Evolutionary conservation across 2,797 vertebrate species (phyloP), one percentile per base, ranked within the genome.

Genomic region (Malurus splendens): DNA sequence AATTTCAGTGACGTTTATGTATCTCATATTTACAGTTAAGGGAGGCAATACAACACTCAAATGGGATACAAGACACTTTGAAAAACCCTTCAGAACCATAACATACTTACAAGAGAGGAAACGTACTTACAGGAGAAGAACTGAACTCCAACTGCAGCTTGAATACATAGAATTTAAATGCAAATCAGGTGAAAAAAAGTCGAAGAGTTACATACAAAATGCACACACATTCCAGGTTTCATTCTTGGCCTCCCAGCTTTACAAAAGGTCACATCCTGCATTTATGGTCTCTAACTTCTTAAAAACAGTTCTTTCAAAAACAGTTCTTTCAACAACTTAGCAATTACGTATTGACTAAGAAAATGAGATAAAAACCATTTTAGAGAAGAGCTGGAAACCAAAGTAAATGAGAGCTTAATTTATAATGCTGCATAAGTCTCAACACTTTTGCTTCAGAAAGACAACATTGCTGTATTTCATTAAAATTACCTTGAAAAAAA

Each of bases 401-500:
- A 75, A 70, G 7, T 18, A 67, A 22, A 1, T 55, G 38, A 60
- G 9, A 38, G 42, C 28, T 62, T 30, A 32, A 45, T 28, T 52
- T 57, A 19, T 3, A 24, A 79, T 28, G 44, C 20, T 44, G 28
- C 79, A 55, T 8, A n/a, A 61, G 14, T 9, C 47, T 51, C 36
- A 27, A 18, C 7, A 6, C 1, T 24, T 45, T 18, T 16, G 30
- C 30, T 47, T 48, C 39, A 41, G 1, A 62, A 51, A 56, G 14
- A 12, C 5, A 25, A 20, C 19, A 61, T 7, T 5, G 2, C 15
- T 33, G 10, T 5, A 60, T 6, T 57, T 86, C 13, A 84, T 14
- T 6, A 54, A 68, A 41, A 59, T 39, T 97, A 99, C 99, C 98
- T 97, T 98, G 98, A 48, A 98, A 96, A 55, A 97, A 92, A 42